These are phyloP conservation scores for Mesodorylaimus sp. DNA, from an alignment of 2,888 invertebrate genomes.

Conservation along the genomic window DNA sequence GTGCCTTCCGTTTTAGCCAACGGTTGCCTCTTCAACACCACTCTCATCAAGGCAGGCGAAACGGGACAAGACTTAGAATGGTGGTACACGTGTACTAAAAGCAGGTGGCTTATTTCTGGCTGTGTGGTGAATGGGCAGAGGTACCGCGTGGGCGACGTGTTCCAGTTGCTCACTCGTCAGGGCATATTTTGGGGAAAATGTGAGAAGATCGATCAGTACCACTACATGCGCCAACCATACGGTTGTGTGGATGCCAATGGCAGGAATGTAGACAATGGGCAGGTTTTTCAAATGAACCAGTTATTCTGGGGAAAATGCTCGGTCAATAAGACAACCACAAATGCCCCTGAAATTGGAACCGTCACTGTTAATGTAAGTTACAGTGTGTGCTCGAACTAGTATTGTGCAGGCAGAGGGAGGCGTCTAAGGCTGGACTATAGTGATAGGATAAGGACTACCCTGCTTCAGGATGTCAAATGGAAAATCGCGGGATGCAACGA, in stretches of 20 bases:
- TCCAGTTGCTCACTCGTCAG: not conserved
- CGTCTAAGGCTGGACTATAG: too few species aligned
- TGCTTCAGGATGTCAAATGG: not conserved
- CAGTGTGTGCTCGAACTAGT: not conserved
- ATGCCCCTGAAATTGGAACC: not conserved
- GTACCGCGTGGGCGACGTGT: not conserved
- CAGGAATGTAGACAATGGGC: not conserved
- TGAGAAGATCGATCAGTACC: not conserved
- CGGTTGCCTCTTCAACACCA: not conserved
- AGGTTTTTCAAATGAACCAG: not conserved
- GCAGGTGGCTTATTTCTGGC: not conserved
- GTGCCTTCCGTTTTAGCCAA: conserved; percentile 2
- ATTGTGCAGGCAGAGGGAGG: not conserved
- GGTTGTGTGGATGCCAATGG: not conserved
- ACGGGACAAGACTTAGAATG: not conserved
- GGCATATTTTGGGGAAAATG: conserved; percentile 1
- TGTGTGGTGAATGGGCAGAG: not conserved
- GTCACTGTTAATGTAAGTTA: not conserved
- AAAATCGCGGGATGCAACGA: not conserved
- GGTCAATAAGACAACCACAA: not conserved
- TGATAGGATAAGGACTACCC: not conserved
- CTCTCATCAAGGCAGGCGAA: not conserved
- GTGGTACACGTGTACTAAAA: not conserved
- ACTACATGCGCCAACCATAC: not conserved
- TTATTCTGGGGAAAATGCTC: not conserved